Evolutionary conservation across 1,140 invertebrate genomes (phyloP).

Genomic region (Lamellibrachia luymesi): DNA sequence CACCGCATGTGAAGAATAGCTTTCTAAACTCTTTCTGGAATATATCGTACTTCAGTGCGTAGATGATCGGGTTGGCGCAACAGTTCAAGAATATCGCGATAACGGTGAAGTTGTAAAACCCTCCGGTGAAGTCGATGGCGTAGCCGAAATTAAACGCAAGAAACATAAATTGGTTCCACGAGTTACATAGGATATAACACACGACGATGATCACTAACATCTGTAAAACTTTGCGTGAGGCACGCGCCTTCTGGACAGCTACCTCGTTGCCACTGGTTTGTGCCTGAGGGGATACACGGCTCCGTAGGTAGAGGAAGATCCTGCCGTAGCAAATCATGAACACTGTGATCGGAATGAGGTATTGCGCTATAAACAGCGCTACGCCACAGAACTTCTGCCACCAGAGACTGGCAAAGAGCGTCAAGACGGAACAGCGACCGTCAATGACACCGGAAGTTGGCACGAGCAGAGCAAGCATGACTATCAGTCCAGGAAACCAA

Average conservation of each 20-base stretch:
- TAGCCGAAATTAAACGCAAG: constrained; percentile 23
- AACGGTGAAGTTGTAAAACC: constrained; percentile 27
- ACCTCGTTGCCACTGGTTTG: neutral
- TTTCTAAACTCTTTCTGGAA: constrained; percentile 21
- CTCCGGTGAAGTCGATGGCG: neutral
- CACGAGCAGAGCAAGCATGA: constrained; percentile 1
- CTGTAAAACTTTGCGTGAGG: constrained; percentile 21
- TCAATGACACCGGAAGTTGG: constrained; percentile 8
- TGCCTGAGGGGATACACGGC: neutral
- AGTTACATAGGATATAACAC: constrained; percentile 19
- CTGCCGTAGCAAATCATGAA: constrained; percentile 14
- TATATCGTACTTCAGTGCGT: constrained; percentile 20
- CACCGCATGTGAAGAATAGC: constrained; percentile 1
- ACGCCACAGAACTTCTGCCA: constrained; percentile 10
- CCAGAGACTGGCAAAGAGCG: neutral
- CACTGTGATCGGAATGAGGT: constrained; percentile 18
- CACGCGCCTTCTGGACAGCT: constrained; percentile 7
- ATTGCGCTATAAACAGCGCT: constrained; percentile 17
- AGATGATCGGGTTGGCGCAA: constrained; percentile 28
- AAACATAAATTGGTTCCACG: constrained; percentile 24
- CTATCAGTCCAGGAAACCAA: constrained; percentile 12
- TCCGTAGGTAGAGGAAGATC: neutral
- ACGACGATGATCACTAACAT: constrained; percentile 17
- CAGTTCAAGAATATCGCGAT: constrained; percentile 24
- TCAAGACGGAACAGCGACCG: constrained; percentile 17